Percentiles rank a stretch among this genome's conserved stretches.
Evolutionary conservation across 2,113 vertebrate species (phyloP).

Genomic region (Oenanthe melanoleuca): DNA sequence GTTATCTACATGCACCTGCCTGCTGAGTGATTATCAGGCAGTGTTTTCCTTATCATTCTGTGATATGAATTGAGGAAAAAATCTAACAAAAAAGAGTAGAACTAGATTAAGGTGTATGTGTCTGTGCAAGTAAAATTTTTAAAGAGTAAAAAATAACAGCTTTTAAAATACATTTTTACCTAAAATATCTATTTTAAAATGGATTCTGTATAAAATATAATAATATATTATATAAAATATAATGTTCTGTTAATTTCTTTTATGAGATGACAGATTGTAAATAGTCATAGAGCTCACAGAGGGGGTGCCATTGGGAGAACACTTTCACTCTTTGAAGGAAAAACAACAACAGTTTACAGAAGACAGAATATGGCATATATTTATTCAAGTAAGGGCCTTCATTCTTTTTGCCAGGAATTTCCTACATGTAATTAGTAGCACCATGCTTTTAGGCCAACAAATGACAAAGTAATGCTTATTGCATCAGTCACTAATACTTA

Average conservation of each 20-base stretch:
- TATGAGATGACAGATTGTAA: conserved; percentile 84
- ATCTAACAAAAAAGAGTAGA: background rate
- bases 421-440: background rate
- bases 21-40: background rate
- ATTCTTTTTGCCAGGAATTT: background rate
- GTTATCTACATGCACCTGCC: background rate
- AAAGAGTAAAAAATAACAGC: no score
- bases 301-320: conserved; percentile 82
- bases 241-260: background rate
- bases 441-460: background rate
- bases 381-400: conserved; percentile 82
- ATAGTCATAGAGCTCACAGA: conserved; percentile 93
- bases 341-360: conserved; percentile 87
- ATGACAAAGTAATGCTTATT: background rate
- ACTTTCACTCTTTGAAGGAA: conserved; percentile 88
- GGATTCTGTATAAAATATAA: no score
- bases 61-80: background rate
- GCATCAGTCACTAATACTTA: background rate
- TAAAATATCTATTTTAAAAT: no score
- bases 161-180: no score
- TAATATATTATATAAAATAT: background rate
- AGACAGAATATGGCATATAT: conserved; percentile 88
- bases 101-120: no score
- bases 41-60: background rate
- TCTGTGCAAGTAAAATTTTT: no score